These are phyloP conservation scores for Trichomycterus rosablanca DNA, from an alignment of 2,113 vertebrate genomes.

Conservation along the genomic window DNA sequence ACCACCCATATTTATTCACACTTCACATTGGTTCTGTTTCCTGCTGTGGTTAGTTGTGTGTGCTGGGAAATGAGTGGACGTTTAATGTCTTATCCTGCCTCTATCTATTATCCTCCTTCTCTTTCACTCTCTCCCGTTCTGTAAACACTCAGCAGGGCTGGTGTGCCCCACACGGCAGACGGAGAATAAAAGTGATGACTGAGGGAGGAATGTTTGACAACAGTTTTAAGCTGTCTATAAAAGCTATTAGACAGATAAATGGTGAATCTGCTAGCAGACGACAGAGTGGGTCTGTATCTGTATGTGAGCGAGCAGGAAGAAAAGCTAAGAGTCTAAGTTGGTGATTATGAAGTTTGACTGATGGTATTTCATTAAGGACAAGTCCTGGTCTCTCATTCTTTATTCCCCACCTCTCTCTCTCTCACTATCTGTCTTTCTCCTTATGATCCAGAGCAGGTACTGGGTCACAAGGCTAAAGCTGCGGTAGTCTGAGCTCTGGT, in stretches of 20 bases:
- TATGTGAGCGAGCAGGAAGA: too few relatives aligned
- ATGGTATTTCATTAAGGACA: not conserved
- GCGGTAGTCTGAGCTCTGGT: conserved; percentile 71
- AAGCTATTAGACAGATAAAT: conserved; percentile 43
- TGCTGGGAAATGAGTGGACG: conserved; percentile 22
- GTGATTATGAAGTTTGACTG: conserved; percentile 9
- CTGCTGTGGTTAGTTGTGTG: conserved; percentile 17
- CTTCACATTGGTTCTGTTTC: not conserved
- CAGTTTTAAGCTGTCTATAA: conserved; percentile 41
- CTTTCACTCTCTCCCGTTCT: conserved; percentile 3
- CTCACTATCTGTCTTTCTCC: conserved; percentile 7
- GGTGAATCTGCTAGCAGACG: conserved; percentile 19
- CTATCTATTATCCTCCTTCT: conserved; percentile 26
- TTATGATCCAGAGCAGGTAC: conserved; percentile 53
- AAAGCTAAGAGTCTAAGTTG: not conserved
- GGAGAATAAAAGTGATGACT: conserved; percentile 36
- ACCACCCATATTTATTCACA: not conserved
- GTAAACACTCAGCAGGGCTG: conserved; percentile 29
- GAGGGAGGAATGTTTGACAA: conserved; percentile 37
- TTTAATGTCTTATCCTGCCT: conserved; percentile 23
- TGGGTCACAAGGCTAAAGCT: conserved; percentile 32
- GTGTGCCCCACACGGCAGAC: conserved; percentile 29
- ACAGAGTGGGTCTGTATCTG: not conserved
- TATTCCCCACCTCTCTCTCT: not conserved
- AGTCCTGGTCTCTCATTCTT: not conserved